Evolutionary conservation across 1,140 invertebrate genomes (phyloP), one percentile per base, ranked within the genome.

Genomic region (Zaprionus nigranus): DNA sequence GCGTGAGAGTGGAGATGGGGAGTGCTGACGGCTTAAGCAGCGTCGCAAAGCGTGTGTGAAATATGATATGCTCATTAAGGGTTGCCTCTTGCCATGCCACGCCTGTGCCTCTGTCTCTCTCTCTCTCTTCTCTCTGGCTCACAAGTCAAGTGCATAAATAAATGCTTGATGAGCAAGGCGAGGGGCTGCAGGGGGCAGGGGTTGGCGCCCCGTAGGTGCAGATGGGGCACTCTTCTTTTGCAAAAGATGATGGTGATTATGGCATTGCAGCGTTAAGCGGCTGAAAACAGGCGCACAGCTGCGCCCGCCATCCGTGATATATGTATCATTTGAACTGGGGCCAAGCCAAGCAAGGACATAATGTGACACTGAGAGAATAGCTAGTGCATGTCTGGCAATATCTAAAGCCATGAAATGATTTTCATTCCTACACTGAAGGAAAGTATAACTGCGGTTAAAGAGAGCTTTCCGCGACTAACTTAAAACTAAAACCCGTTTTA

Each of bases 101-200:
- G 28, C 3, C 17, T 13, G 40, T 46, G 40, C 6, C 40, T 24
- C 64, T 49, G 5, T n/a, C 40, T 43, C 40, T 46, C 40, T 51
- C 46, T 12, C 59, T 66, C 46, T 54, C 64, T 17, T 17, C 17
- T 46, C 43, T 46, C 13, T 20, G 81, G 30, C 54, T 57, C 61
- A 71, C 49, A 87, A 86, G 84, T 88, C 83, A 88, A 88, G 83
- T 86, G 83, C 83, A 88, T 86, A 87, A 86, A 86, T 86, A 86
- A 86, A 82, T 70, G 83, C 49, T 72, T 75, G 67, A 46, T 46
- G n/a, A 6, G n/a, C 40, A 17, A 1, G n/a, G 40, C 6, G n/a
- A 46, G 6, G n/a, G 7, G n/a, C n/a, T 9, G 2, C 76, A 43
- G n/a, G 17, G 43, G 1, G 38, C 4, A 40, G 38, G 5, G 13